phyloP scores from a whole-genome alignment of 2,888 invertebrate genomes.

The Tetranychus piercei region DNA sequence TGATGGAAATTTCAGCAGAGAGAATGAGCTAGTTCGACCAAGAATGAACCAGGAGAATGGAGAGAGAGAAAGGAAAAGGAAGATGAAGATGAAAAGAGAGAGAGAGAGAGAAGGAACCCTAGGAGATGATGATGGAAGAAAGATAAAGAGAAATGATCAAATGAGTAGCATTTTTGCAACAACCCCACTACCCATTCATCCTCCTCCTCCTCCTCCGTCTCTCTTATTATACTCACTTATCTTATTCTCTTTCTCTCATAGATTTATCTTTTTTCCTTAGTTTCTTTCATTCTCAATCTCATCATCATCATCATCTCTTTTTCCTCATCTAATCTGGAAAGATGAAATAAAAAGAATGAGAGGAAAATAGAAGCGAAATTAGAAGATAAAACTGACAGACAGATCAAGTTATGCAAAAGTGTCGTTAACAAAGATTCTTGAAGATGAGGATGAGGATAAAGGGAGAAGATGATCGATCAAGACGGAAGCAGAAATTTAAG shows the following conservation, averaged over 20 bases:
- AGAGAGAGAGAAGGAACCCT: not conserved
- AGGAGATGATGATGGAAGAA: conserved; percentile 6
- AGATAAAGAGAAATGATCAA: not conserved
- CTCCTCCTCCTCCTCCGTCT: conserved; percentile 3
- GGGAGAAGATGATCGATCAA: not conserved
- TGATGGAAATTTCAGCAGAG: not conserved
- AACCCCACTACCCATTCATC: not conserved
- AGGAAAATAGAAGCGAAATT: not conserved
- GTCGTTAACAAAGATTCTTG: not conserved
- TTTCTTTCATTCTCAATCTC: not conserved
- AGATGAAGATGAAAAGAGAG: not conserved
- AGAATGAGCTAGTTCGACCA: not conserved
- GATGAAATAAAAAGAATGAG: not conserved
- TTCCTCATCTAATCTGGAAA: not conserved
- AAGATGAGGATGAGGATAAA: not conserved
- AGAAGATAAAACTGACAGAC: not conserved
- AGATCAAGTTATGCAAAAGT: conserved; percentile 1
- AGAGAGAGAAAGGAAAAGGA: not conserved
- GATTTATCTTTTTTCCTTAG: not conserved
- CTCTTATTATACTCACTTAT: not conserved
- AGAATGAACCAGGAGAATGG: not conserved
- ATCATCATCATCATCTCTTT: not conserved
- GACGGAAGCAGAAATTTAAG: not conserved
- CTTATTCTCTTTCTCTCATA: not conserved
- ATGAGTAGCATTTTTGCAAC: not conserved